Conservation (phyloP, 2,888 invertebrate genomes). For the Acrobasis suavella region DNA sequence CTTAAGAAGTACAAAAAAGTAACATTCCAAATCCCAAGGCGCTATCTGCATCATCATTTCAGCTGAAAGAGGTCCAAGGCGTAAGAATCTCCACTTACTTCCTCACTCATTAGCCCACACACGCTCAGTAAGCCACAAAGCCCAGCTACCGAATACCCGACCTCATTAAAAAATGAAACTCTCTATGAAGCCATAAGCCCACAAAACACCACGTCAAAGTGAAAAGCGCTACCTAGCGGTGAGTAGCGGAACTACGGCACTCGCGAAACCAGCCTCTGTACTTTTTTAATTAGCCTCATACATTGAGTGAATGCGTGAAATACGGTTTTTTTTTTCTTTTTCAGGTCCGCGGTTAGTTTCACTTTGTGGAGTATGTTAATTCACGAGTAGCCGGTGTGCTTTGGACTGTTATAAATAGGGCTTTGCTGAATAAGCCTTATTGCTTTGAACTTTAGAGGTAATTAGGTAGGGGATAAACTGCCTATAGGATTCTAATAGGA, state of each 20-base stretch:
- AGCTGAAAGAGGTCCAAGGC: not conserved
- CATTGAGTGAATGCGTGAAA: constrained; percentile 74
- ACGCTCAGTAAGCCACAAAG: constrained; percentile 56
- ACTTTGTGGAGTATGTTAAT: constrained; percentile 81
- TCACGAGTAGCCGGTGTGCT: constrained; percentile 61
- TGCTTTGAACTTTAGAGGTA: constrained; percentile 34
- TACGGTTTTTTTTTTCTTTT: constrained; percentile 72
- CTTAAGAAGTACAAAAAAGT: too few species aligned
- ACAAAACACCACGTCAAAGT: constrained; percentile 72
- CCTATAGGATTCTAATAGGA: too few species aligned
- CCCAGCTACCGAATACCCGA: constrained; percentile 65
- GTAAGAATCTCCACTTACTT: constrained; percentile 1
- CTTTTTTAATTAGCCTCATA: constrained; percentile 81
- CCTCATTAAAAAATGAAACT: constrained; percentile 80
- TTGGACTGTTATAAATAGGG: constrained; percentile 59
- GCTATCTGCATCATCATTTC: not conserved
- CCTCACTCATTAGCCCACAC: constrained; percentile 18
- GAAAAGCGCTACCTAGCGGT: constrained; percentile 72
- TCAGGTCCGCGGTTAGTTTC: constrained; percentile 73
- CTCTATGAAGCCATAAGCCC: constrained; percentile 60
- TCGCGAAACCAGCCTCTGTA: constrained; percentile 75
- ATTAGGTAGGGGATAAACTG: too few species aligned
- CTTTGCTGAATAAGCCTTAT: constrained; percentile 44
- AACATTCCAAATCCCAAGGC: too few species aligned
- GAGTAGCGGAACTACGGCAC: constrained; percentile 79